Evolutionary conservation across 2,888 invertebrate species (phyloP).

Genomic region (Clitarchus hookeri): DNA sequence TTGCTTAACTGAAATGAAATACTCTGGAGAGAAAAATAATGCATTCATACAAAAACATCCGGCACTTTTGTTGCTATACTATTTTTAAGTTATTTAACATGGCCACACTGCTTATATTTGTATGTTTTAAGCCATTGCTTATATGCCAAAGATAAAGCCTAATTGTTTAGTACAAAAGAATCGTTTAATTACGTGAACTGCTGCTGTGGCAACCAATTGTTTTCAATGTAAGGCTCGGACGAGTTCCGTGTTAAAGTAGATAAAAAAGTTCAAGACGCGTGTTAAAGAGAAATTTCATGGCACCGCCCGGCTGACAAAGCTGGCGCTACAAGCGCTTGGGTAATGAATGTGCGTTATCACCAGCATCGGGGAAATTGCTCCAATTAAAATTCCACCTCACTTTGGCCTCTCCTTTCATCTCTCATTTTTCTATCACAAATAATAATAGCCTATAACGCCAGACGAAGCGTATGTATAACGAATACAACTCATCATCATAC

Average conservation of each 20-base stretch:
- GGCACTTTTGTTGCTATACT: no score
- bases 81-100: no score
- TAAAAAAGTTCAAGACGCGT: constrained; percentile 1
- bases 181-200: background rate
- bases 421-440: background rate
- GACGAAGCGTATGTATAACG: no score
- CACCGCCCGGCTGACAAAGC: background rate
- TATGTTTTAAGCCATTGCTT: no score
- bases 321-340: background rate
- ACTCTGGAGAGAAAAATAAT: no score
- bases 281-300: constrained; percentile 5
- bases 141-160: background rate
- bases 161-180: background rate
- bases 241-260: background rate
- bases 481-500: no score
- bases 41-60: no score
- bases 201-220: background rate
- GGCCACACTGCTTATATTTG: no score
- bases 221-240: background rate
- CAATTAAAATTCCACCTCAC: background rate
- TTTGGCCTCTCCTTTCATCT: constrained; percentile 14
- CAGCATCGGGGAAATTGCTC: constrained; percentile 6
- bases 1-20: no score
- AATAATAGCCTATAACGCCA: background rate
- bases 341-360: background rate